phyloP scores from a whole-genome alignment of 2,113 vertebrate genomes.

The Irena cyanogastra region DNA sequence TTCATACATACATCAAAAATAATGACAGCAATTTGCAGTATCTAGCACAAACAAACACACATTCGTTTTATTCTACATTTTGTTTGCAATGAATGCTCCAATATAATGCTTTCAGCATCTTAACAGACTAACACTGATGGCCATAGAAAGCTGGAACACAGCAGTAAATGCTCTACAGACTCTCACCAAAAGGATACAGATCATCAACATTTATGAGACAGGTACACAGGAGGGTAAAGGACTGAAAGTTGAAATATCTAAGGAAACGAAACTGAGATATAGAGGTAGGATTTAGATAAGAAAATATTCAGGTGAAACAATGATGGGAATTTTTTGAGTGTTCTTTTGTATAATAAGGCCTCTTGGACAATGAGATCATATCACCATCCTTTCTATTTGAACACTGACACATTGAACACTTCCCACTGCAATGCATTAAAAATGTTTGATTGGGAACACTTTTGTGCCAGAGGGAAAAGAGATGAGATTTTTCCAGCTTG shows the following conservation, averaged over 20 bases:
- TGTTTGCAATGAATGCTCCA: background rate
- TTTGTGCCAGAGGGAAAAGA: background rate
- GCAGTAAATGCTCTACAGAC: background rate
- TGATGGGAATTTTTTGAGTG: background rate
- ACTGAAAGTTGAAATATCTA: background rate
- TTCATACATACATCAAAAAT: background rate
- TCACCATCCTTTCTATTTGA: background rate
- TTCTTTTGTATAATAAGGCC: background rate
- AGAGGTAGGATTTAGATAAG: background rate
- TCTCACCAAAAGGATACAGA: background rate
- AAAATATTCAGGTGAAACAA: background rate
- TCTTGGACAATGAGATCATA: background rate
- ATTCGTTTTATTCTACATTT: background rate
- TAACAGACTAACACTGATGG: background rate
- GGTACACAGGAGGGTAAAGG: background rate
- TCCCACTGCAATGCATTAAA: background rate
- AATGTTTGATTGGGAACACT: background rate
- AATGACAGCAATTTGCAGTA: background rate
- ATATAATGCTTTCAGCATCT: background rate
- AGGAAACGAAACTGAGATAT: background rate
- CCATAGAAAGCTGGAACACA: background rate
- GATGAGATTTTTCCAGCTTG: background rate
- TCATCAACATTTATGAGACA: background rate
- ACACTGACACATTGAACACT: background rate
- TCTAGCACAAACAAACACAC: background rate